A percentile compares a stretch with the other conserved stretches of the same genome.
These are phyloP conservation scores for Corythoichthys intestinalis DNA, from an alignment of 2,113 vertebrate species.

Conservation along the genomic window DNA sequence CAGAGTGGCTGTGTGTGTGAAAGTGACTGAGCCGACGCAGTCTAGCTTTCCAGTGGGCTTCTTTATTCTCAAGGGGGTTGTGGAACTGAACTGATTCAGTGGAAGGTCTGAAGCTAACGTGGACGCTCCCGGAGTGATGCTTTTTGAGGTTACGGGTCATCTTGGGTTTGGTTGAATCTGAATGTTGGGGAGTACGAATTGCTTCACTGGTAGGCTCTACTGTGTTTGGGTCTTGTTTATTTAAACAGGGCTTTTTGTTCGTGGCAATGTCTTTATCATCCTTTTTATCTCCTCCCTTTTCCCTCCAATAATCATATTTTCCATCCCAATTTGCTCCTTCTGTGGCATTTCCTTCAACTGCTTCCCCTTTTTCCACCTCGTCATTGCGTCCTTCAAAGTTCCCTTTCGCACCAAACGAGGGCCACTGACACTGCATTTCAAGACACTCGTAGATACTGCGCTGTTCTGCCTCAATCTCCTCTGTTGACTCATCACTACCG, in stretches of 20 bases:
- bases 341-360: conserved; percentile 25
- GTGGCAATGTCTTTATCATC: conserved; percentile 46
- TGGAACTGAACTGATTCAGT: conserved; percentile 96
- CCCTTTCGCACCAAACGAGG: conserved; percentile 34
- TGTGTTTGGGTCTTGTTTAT: conserved; percentile 75
- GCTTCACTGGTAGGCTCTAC: conserved; percentile 57
- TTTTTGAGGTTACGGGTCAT: conserved; percentile 80
- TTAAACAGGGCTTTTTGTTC: conserved; percentile 71
- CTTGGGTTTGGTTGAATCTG: conserved; percentile 76
- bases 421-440: conserved; percentile 69
- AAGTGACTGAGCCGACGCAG: conserved; percentile 93
- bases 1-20: conserved; percentile 74
- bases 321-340: conserved; percentile 31
- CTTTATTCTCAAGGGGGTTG: conserved; percentile 92
- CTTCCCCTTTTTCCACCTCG: conserved; percentile 32
- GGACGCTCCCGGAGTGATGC: conserved; percentile 77
- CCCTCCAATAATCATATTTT: conserved; percentile 42
- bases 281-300: conserved; percentile 30
- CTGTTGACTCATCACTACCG: conserved; percentile 56
- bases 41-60: conserved; percentile 91
- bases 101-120: conserved; percentile 94
- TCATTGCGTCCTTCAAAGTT: conserved; percentile 42
- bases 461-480: conserved; percentile 64
- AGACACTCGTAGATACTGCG: conserved; percentile 72
- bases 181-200: conserved; percentile 55